Evolutionary conservation across 2,113 vertebrate species (phyloP).

Genomic region (Pipra filicauda): DNA sequence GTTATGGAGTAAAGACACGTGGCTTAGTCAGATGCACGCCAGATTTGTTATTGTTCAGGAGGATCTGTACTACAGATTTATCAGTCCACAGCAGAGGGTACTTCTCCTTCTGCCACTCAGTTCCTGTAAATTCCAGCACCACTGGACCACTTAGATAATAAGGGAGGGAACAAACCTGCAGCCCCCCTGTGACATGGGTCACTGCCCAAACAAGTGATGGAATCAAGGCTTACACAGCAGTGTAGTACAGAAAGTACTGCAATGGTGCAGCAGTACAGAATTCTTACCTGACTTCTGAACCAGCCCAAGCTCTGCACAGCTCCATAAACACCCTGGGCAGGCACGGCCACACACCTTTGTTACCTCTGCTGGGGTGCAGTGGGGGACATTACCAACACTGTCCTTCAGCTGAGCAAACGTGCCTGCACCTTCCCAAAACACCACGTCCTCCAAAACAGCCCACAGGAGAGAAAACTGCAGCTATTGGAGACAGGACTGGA

Average conservation of each 20-base stretch:
- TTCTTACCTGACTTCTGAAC: background rate
- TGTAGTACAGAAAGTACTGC: background rate
- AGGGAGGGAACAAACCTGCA: background rate
- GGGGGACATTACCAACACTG: background rate
- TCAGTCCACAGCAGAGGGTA: background rate
- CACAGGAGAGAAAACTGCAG: background rate
- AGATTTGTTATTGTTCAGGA: background rate
- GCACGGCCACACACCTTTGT: rapidly evolving
- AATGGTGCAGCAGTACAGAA: background rate
- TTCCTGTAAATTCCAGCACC: background rate
- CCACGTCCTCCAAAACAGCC: background rate
- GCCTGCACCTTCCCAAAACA: background rate
- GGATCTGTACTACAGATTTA: background rate
- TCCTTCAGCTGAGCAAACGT: background rate
- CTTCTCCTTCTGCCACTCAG: background rate
- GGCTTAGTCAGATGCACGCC: background rate
- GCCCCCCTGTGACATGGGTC: background rate
- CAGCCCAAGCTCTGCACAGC: background rate
- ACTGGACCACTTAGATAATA: background rate
- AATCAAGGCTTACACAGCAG: background rate
- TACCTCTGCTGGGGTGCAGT: background rate
- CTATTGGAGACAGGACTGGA: background rate
- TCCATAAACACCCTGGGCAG: background rate
- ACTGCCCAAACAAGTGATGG: background rate
- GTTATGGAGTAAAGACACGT: background rate